Evolutionary conservation across 2,113 vertebrate species (phyloP).

Genomic region (Poeciliopsis turrubarensis): DNA sequence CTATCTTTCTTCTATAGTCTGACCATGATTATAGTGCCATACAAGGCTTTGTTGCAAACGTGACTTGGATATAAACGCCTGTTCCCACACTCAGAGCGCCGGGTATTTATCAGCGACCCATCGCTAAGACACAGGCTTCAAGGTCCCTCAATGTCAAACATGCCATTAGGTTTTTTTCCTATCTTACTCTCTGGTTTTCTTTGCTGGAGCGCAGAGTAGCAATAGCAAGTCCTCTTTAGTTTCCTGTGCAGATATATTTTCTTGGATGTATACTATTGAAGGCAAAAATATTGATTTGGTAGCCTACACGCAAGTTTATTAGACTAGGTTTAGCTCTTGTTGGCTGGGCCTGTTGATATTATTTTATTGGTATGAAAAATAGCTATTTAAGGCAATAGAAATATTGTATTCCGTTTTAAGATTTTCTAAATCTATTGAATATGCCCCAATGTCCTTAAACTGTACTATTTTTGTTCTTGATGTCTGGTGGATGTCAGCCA

Average conservation of each 20-base stretch:
- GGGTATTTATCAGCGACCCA: constrained; percentile 67
- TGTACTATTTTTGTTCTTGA: neutral
- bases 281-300: constrained; percentile 12
- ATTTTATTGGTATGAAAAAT: neutral
- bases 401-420: neutral
- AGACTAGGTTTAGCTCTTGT: neutral
- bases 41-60: constrained; percentile 44
- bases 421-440: neutral
- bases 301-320: neutral
- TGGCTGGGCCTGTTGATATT: neutral
- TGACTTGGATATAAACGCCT: constrained; percentile 55
- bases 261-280: constrained; percentile 21
- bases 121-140: constrained; percentile 70
- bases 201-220: constrained; percentile 34
- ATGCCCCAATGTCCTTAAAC: constrained; percentile 44
- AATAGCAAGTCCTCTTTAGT: constrained; percentile 24
- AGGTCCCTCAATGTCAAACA: constrained; percentile 75
- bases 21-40: constrained; percentile 62
- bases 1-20: constrained; percentile 48
- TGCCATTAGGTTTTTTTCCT: constrained; percentile 52
- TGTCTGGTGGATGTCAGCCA: constrained; percentile 42
- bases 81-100: constrained; percentile 55
- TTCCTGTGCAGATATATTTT: constrained; percentile 21
- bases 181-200: constrained; percentile 7
- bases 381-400: neutral